Base-by-base conservation (phyloP, 1,140 invertebrate species). In the Camponotus pennsylvanicus region DNA sequence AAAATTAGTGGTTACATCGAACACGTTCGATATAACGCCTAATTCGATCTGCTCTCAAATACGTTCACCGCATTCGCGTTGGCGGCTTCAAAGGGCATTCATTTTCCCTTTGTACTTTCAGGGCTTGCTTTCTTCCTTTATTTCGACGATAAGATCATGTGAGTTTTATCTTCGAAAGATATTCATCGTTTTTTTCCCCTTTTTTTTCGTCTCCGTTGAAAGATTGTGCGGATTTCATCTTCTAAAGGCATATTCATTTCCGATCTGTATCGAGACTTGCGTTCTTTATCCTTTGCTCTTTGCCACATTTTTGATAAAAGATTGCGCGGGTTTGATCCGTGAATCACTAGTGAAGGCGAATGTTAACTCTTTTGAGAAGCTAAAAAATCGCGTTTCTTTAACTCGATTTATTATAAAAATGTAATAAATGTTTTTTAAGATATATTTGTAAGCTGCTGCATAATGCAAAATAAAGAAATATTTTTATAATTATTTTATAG, bases 171-270 rank as follows among this genome's bases (percentile, higher is more conserved):
- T 79, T 79, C 34, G 32, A 45, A 66, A 49, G 61, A 80, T 80
- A 80, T 80, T 80, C 63, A 80, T 80, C 64, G 8, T 80, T 40
- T 69, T 61, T 64, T 79, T 55, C 13, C 15, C 2, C 15, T 21
- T 4, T 21, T 52, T 13, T 55, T 69, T 49, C n/a, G 15, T 42
- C 42, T n/a, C 8, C 6, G 64, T 21, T 45, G 21, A 80, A 79
- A 69, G 63, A 80, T 80, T 69, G 77, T 15, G 21, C 49, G 45
- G 77, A 69, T 69, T 64, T 80, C 64, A 80, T 69, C 49, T 64
- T 52, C 13, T 15, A 69, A 42, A 80, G 63, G 49, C 64, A 69
- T 80, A 80, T 69, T 80, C 77, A 80, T 80, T 80, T 80, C 64
- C 77, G 63, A 3, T 57, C 32, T 79, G 45, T 80, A 69, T 80